Conservation (phyloP, 2,888 invertebrate genomes). For the Pocota personata region DNA sequence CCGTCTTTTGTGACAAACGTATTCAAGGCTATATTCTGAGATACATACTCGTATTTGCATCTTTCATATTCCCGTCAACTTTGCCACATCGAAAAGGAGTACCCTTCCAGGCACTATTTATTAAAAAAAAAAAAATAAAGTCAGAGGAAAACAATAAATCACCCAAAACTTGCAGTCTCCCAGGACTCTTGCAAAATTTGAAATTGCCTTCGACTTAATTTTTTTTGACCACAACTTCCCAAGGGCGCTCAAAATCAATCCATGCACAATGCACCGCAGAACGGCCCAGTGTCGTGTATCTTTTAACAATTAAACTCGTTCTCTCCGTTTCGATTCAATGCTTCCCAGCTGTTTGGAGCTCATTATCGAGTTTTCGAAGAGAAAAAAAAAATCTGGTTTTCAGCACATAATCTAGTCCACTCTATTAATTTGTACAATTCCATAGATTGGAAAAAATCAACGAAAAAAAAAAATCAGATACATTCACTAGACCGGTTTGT, state of each 20-base stretch:
- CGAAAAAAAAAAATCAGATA: constrained; percentile 4
- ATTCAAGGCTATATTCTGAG: no score
- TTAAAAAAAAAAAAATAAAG: no score
- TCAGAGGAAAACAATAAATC: no score
- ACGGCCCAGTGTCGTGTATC: constrained; percentile 15
- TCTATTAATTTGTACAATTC: constrained; percentile 35
- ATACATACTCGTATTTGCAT: no score
- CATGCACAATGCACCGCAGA: not conserved
- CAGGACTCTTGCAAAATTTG: no score
- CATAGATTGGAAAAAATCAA: constrained; percentile 26
- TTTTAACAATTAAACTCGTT: constrained; percentile 33
- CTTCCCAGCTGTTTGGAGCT: constrained; percentile 23
- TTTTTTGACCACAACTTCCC: not conserved
- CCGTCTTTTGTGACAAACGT: no score
- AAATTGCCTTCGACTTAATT: no score
- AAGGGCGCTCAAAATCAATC: not conserved
- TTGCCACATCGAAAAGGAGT: no score
- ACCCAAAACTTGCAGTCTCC: no score
- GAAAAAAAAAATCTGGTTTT: constrained; percentile 25
- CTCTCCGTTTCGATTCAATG: constrained; percentile 12
- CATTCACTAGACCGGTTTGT: constrained; percentile 41
- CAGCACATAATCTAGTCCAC: constrained; percentile 27
- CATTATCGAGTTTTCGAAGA: not conserved
- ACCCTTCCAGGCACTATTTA: no score
- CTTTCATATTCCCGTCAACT: no score